phyloP scores from a whole-genome alignment of 2,113 vertebrate species.

The Euleptes europaea region DNA sequence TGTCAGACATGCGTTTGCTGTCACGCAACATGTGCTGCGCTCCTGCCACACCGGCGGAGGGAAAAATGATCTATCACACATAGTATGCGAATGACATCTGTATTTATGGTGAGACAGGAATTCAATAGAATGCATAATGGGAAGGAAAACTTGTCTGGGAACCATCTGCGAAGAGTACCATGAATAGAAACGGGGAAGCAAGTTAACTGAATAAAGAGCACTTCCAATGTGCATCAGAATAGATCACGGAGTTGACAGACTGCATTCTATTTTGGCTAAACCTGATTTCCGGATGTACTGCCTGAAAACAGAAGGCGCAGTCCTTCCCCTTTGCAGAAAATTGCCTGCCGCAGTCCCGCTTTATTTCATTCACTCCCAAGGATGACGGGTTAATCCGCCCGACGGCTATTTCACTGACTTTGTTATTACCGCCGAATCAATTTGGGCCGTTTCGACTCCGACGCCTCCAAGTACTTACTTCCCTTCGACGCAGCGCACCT shows the following conservation, averaged over 20 bases:
- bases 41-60: background rate
- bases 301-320: background rate
- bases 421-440: conserved; percentile 43
- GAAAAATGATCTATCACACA: background rate
- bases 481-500: conserved; percentile 18
- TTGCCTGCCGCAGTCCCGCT: conserved; percentile 3
- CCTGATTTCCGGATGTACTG: conserved; percentile 12
- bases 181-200: background rate
- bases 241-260: conserved; percentile 2
- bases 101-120: background rate
- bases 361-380: conserved; percentile 27
- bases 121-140: background rate
- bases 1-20: no score
- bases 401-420: conserved; percentile 35
- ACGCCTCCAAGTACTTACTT: conserved; percentile 35
- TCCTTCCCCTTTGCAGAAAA: conserved; percentile 10
- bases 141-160: background rate
- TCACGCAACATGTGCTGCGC: no score
- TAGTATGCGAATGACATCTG: background rate
- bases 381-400: conserved; percentile 20
- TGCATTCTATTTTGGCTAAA: conserved; percentile 1
- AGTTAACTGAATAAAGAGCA: background rate
- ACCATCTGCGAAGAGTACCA: background rate
- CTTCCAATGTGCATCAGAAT: background rate
- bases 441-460: conserved; percentile 38